Evolutionary conservation across 1,140 invertebrate species (phyloP).

Genomic region (Trinorchestia longiramus): DNA sequence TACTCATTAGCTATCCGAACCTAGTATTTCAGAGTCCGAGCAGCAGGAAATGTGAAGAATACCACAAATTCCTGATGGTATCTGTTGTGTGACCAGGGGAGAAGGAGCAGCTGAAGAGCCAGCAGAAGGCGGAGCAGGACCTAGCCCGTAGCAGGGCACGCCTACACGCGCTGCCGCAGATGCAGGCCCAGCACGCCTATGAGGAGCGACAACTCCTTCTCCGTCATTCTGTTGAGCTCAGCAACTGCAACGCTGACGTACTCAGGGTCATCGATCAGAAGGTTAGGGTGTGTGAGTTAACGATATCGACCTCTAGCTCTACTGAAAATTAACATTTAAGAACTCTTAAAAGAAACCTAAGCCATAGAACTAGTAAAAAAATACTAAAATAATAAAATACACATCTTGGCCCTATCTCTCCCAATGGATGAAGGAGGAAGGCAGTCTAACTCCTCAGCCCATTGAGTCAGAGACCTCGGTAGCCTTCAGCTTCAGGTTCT

Average conservation of each 20-base stretch:
- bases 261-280: slow-evolving; percentile 55
- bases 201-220: slow-evolving; percentile 9
- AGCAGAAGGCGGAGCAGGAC: slow-evolving; percentile 30
- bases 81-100: not conserved
- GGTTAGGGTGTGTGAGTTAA: slow-evolving; percentile 32
- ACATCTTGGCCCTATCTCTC: too few species aligned
- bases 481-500: too few species aligned
- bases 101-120: slow-evolving; percentile 37
- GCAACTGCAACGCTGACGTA: slow-evolving; percentile 34
- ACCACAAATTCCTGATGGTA: not conserved
- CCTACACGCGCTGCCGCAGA: slow-evolving; percentile 40
- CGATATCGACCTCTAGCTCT: too few species aligned
- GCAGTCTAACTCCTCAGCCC: too few species aligned
- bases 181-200: slow-evolving; percentile 13
- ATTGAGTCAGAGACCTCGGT: too few species aligned
- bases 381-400: too few species aligned
- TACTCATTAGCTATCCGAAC: not conserved
- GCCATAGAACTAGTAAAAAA: too few species aligned
- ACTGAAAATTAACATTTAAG: too few species aligned
- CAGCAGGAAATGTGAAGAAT: not conserved
- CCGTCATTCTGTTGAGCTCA: not conserved
- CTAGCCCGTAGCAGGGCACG: slow-evolving; percentile 12
- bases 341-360: too few species aligned
- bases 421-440: too few species aligned
- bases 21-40: not conserved